Base-by-base conservation (phyloP, 2,797 vertebrate genomes). In the Ambastaia sidthimunki region DNA sequence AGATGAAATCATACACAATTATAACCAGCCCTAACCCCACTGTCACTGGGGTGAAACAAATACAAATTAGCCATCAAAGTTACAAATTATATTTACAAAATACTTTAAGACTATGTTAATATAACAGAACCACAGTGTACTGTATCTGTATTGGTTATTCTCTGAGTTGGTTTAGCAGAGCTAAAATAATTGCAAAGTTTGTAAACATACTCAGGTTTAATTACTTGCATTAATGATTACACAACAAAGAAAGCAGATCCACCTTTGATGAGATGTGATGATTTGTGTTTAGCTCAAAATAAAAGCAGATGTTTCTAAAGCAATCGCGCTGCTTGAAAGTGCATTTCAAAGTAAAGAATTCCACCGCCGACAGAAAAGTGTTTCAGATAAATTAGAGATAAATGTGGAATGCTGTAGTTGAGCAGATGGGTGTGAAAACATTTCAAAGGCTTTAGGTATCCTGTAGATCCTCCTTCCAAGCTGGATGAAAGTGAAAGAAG, bases 351-450 rank as follows among this genome's bases (percentile, higher is more conserved):
- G 23, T 23, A 31, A 48, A 54, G 50, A 37, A 70, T 69, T 37
- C 1, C 65, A 70, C 41, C 21, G 50, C 55, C 34, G 67, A n/a
- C 4, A 77, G 41, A 76, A 23, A 70, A 41, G n/a, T 21, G 25
- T 60, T 18, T 70, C 25, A 70, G 34, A 70, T 62, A 78, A 50
- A 70, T 70, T 50, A 50, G 55, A 60, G n/a, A 69, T 62, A 70
- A 70, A 60, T 70, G 54, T 23, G 37, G 34, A 59, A 76, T 47
- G 52, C 12, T 37, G 16, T 44, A 59, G 60, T 25, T 50, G 41
- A 70, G 41, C 76, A 70, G 67, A 78, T 78, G 55, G 76, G 25
- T 70, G 18, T 50, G 70, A 54, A 77, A 62, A 78, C 55, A 70
- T 62, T 69, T 78, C 75, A 78, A 78, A 78, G 76, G 16, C 9